Base-by-base conservation (phyloP, 1,140 invertebrate genomes). In the Macrosteles quadrilineatus region DNA sequence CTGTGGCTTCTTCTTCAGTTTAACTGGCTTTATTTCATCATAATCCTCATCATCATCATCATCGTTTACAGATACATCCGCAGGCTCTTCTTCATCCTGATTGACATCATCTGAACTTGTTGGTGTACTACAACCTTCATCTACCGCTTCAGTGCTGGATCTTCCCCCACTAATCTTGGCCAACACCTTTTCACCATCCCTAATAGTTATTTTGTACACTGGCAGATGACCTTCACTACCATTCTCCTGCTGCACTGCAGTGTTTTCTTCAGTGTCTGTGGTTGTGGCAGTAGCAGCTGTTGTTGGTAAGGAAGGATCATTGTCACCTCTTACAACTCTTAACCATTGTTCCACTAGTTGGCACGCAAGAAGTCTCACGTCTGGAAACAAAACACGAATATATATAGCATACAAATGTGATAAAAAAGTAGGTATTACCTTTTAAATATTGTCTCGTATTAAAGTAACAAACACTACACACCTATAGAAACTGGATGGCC, bases 341-440 rank as follows among this genome's bases (percentile, higher is more conserved):
- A 96, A 84, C 95, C 95, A 97, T 79, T 93, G 90, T 74, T 94
- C 90, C n/a, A 97, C 94, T 47, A 97, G 82, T 76, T 90, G 87
- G 63, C 87, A 86, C 19, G 94, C 92, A 70, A 95, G 78, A 53
- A 85, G 81, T 75, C 87, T 85, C 29, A 92, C 89, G 76, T 83
- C 89, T 91, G 80, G 75, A 82, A 85, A 78, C 72, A 78, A 80
- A 81, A 78, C 78, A 66, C 71, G 75, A 57, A n/a, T n/a, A n/a
- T n/a, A n/a, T n/a, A n/a, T n/a, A n/a, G n/a, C n/a, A n/a, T n/a
- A n/a, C n/a, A n/a, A n/a, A n/a, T n/a, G n/a, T n/a, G n/a, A n/a
- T n/a, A n/a, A n/a, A n/a, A n/a, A n/a, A n/a, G n/a, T n/a, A n/a
- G n/a, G n/a, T n/a, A n/a, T n/a, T n/a, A n/a, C n/a, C n/a, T n/a